Conservation (phyloP, 2,888 invertebrate genomes). For the Phaonia tiefii region DNA sequence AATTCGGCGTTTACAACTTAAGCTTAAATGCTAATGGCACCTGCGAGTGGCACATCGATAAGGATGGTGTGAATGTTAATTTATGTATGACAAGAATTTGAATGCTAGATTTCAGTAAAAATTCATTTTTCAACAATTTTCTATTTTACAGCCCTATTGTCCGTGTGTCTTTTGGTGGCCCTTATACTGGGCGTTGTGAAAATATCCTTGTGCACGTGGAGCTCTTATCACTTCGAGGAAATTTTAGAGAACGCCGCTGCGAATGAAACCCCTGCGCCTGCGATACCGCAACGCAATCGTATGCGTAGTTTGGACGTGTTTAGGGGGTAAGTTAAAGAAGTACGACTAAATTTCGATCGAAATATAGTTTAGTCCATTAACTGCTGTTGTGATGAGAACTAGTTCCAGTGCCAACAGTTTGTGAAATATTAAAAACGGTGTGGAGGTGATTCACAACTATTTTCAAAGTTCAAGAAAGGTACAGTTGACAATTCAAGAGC, state of each 20-base stretch:
- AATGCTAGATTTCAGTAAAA: constrained; percentile 19
- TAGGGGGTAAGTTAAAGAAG: constrained; percentile 84
- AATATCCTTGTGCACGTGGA: constrained; percentile 71
- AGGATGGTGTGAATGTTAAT: constrained; percentile 87
- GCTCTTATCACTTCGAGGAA: constrained; percentile 72
- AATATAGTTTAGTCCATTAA: too few species aligned
- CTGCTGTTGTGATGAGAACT: too few species aligned
- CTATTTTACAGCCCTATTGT: constrained; percentile 71
- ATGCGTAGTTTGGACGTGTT: constrained; percentile 88
- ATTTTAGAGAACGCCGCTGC: constrained; percentile 56
- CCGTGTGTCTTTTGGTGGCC: constrained; percentile 74
- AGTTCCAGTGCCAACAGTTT: too few species aligned
- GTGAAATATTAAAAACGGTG: too few species aligned
- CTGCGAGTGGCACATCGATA: constrained; percentile 83
- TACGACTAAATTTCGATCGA: too few species aligned
- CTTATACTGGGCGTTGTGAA: constrained; percentile 71
- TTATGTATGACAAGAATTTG: too few species aligned
- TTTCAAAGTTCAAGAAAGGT: too few species aligned
- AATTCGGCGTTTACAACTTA: constrained; percentile 88
- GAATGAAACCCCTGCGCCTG: constrained; percentile 62
- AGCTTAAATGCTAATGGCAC: constrained; percentile 81
- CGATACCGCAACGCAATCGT: constrained; percentile 76
- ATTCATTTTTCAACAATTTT: not conserved
- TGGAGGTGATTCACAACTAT: too few species aligned
- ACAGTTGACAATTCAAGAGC: too few species aligned